A percentile compares a stretch with the other conserved stretches of the same genome.
These are phyloP conservation scores for Tragelaphus strepsiceros DNA, from an alignment of 2,113 vertebrate species.

Conservation along the genomic window DNA sequence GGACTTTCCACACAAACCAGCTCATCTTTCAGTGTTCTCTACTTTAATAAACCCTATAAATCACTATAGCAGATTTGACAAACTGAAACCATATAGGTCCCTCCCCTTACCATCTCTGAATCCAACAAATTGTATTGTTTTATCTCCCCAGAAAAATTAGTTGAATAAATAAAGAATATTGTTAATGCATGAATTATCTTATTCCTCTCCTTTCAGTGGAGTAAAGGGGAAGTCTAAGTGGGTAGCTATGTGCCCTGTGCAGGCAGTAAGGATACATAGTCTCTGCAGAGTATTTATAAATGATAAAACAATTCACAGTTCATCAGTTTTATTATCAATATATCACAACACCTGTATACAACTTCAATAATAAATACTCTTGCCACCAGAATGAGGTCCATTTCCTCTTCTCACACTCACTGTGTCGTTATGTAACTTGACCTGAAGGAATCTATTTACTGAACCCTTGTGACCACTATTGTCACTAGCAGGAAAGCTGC, in stretches of 20 bases:
- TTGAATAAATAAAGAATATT: not conserved
- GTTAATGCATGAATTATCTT: not conserved
- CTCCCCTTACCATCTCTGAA: not conserved
- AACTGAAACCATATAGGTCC: not conserved
- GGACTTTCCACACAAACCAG: not conserved
- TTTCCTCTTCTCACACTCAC: not conserved
- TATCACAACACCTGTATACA: not conserved
- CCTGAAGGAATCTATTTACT: not conserved
- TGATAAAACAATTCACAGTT: not conserved
- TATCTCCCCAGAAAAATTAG: not conserved
- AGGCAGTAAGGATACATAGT: not conserved
- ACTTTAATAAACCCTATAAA: not conserved
- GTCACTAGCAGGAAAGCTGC: not conserved
- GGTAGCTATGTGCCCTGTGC: not conserved
- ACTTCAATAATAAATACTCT: not conserved
- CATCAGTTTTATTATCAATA: not conserved
- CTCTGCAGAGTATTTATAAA: not conserved
- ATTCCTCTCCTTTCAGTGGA: not conserved
- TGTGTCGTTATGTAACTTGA: not conserved
- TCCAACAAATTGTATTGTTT: not conserved
- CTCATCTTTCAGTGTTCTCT: not conserved
- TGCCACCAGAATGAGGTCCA: not conserved
- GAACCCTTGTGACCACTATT: not conserved
- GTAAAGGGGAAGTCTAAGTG: not conserved
- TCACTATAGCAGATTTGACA: not conserved